A percentile compares a stretch with the other conserved stretches of the same genome.
phyloP scores from a whole-genome alignment of 2,888 invertebrate species.

The Andrena trimmerana region DNA sequence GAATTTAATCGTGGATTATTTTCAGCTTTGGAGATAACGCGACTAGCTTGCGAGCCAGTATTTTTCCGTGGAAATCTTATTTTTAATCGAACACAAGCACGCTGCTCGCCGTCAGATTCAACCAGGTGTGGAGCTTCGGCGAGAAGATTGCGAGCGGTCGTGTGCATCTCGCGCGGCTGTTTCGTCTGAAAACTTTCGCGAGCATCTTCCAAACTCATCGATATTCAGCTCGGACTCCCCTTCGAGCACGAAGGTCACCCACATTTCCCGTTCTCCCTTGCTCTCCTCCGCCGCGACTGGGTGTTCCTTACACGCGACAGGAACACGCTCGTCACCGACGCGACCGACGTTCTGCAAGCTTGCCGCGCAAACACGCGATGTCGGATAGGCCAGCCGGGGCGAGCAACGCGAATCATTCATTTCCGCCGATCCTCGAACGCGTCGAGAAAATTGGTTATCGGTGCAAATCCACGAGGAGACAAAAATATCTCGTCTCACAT shows the following conservation, averaged over 20 bases:
- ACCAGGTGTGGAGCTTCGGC: too few relatives aligned
- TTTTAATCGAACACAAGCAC: not conserved
- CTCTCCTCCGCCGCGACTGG: not conserved
- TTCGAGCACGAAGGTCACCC: conserved; percentile 16
- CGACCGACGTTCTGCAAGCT: conserved; percentile 15
- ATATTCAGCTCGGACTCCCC: conserved; percentile 33
- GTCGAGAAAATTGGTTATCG: too few relatives aligned
- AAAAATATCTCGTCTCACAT: too few relatives aligned
- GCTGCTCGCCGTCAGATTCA: too few relatives aligned
- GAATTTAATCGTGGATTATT: too few relatives aligned
- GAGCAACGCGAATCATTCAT: not conserved
- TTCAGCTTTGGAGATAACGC: too few relatives aligned
- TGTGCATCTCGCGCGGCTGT: conserved; percentile 2
- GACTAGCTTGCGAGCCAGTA: not conserved
- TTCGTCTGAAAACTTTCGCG: conserved; percentile 5
- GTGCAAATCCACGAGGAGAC: too few relatives aligned
- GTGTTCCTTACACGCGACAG: conserved; percentile 9
- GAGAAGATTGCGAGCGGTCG: not conserved
- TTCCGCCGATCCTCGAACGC: too few relatives aligned
- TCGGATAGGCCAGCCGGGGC: not conserved
- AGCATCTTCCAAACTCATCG: conserved; percentile 6
- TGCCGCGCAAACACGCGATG: conserved; percentile 1
- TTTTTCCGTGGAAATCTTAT: not conserved
- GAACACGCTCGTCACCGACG: conserved; percentile 3
- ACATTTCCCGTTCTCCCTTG: conserved; percentile 6